Conservation (phyloP, 2,888 invertebrate genomes). For the Rugalucina vietnamica region DNA sequence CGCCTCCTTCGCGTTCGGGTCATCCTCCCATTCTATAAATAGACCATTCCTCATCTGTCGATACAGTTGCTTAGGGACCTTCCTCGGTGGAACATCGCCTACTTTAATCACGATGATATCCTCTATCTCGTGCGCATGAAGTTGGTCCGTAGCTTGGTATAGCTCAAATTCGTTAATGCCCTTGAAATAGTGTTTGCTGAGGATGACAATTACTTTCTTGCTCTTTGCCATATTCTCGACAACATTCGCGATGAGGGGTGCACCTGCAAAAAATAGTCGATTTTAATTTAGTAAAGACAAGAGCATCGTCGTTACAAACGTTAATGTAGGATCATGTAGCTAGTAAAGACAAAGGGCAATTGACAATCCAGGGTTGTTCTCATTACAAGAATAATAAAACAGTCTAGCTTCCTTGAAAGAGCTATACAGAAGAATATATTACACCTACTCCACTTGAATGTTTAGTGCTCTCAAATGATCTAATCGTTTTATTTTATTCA, state of each 20-base stretch:
- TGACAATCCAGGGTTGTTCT: too few species aligned
- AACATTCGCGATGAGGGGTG: slow-evolving; percentile 46
- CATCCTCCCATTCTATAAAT: slow-evolving; percentile 64
- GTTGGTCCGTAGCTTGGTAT: slow-evolving; percentile 35
- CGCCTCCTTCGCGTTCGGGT: slow-evolving; percentile 39
- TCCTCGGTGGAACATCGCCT: slow-evolving; percentile 37
- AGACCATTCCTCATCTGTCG: slow-evolving; percentile 55
- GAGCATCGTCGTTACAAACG: too few species aligned
- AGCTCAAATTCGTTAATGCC: slow-evolving; percentile 61
- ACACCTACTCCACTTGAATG: neutral
- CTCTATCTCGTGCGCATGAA: slow-evolving; percentile 46
- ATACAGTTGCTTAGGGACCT: slow-evolving; percentile 58
- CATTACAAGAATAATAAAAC: too few species aligned
- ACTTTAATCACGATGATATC: slow-evolving; percentile 63
- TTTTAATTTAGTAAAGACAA: too few species aligned
- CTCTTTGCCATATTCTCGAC: slow-evolving; percentile 59
- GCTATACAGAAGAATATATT: neutral
- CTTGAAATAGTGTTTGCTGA: slow-evolving; percentile 60
- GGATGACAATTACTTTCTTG: slow-evolving; percentile 62
- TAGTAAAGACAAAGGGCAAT: too few species aligned
- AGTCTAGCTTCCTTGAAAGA: too few species aligned
- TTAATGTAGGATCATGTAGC: too few species aligned
- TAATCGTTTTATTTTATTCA: too few species aligned
- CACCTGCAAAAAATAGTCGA: slow-evolving; percentile 40
- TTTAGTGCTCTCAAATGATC: too few species aligned